Conservation (phyloP, 2,888 invertebrate genomes). For the Papilio elwesi region DNA sequence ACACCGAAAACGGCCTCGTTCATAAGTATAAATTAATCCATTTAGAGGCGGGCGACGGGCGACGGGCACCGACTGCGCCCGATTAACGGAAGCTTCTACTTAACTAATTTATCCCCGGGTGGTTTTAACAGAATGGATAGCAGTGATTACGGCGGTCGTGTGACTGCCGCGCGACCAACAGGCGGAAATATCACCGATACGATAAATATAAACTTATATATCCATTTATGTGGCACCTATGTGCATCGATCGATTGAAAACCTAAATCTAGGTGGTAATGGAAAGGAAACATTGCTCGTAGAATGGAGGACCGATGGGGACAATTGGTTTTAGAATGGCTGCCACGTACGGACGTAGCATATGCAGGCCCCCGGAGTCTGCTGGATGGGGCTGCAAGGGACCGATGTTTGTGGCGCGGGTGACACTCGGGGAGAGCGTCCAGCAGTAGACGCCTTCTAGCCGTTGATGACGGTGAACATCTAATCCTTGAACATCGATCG, state of each 20-base stretch:
- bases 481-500: no score
- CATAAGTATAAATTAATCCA: conserved; percentile 85
- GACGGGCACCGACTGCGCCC: conserved; percentile 77
- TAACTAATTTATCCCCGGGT: conserved; percentile 85
- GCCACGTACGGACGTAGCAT: no score
- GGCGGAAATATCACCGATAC: conserved; percentile 44
- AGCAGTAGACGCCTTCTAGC: no score
- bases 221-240: neutral
- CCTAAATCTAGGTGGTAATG: neutral
- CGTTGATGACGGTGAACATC: no score
- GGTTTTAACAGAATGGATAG: conserved; percentile 85
- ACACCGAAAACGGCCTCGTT: conserved; percentile 84
- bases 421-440: no score
- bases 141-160: conserved; percentile 82
- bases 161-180: conserved; percentile 54
- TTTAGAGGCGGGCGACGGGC: conserved; percentile 78
- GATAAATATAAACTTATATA: conserved; percentile 7
- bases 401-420: no score
- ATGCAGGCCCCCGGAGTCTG: no score
- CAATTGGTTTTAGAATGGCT: neutral
- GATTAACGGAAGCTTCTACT: conserved; percentile 85
- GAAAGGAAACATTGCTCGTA: neutral
- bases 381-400: no score
- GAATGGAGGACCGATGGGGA: neutral
- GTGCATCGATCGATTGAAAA: conserved; percentile 1